Percentiles rank a stretch among this genome's conserved stretches.
Evolutionary conservation across 2,888 invertebrate genomes (phyloP).

Genomic region (Drosophila acutilabella): DNA sequence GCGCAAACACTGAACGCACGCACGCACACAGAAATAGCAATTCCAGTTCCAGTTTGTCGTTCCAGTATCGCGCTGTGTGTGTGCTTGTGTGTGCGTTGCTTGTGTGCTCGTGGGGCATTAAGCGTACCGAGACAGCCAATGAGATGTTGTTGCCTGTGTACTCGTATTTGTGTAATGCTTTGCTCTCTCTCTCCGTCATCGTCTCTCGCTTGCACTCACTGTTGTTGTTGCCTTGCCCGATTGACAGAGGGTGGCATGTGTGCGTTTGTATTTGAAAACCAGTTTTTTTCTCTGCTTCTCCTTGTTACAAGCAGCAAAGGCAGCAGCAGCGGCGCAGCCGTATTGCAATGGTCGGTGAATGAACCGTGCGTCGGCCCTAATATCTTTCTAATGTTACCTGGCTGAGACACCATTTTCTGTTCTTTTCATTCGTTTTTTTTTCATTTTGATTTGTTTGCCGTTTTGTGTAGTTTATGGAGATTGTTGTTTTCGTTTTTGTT

Average conservation of each 20-base stretch:
- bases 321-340: conserved; percentile 65
- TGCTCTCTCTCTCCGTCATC: conserved; percentile 51
- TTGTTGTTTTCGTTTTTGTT: conserved; percentile 41
- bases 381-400: conserved; percentile 77
- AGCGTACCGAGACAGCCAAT: conserved; percentile 80
- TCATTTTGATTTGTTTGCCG: conserved; percentile 20
- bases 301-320: conserved; percentile 48
- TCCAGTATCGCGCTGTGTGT: conserved; percentile 64
- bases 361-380: conserved; percentile 73
- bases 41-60: conserved; percentile 74
- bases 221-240: conserved; percentile 44
- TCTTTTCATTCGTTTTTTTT: conserved; percentile 25
- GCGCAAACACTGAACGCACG: neutral
- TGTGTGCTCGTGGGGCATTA: conserved; percentile 61
- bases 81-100: conserved; percentile 50
- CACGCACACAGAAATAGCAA: conserved; percentile 29
- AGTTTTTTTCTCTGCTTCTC: conserved; percentile 53
- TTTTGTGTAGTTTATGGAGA: conserved; percentile 47
- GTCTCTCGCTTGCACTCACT: conserved; percentile 51
- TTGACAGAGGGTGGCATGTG: conserved; percentile 65
- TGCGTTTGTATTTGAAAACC: conserved; percentile 65
- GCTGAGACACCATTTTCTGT: conserved; percentile 76
- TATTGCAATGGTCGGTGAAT: conserved; percentile 82
- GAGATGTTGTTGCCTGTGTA: conserved; percentile 78
- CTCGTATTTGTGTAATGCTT: conserved; percentile 71